Conservation (phyloP, 2,113 vertebrate genomes). For the Varanus komodoensis region DNA sequence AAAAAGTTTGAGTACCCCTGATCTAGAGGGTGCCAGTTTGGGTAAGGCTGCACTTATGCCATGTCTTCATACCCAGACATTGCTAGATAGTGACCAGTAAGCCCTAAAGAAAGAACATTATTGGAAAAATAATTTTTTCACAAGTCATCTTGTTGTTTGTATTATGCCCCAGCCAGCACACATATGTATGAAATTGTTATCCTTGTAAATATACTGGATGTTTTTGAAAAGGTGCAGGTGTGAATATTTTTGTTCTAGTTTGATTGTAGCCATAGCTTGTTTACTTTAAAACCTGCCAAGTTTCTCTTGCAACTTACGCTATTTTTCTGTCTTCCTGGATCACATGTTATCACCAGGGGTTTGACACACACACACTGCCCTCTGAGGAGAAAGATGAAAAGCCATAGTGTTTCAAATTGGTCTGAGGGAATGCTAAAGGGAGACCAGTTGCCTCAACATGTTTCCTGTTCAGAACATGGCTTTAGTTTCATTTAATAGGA, state of each 20-base stretch:
- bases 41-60: no score
- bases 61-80: no score
- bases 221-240: neutral
- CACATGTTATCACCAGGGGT: neutral
- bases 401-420: neutral
- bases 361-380: neutral
- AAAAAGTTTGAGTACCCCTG: no score
- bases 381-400: neutral
- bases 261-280: neutral
- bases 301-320: neutral
- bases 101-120: neutral
- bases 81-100: neutral
- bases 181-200: neutral
- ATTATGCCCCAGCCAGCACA: neutral
- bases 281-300: neutral
- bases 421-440: constrained; percentile 28
- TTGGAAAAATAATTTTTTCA: neutral
- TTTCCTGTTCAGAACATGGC: neutral
- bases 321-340: constrained; percentile 21
- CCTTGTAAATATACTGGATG: constrained; percentile 8
- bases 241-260: constrained; percentile 40
- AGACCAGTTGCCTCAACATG: neutral
- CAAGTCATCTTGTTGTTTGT: neutral
- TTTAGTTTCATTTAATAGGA: constrained; percentile 50
- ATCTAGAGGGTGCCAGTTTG: no score